Base-by-base conservation (phyloP, 2,888 invertebrate species). In the Dione juno region DNA sequence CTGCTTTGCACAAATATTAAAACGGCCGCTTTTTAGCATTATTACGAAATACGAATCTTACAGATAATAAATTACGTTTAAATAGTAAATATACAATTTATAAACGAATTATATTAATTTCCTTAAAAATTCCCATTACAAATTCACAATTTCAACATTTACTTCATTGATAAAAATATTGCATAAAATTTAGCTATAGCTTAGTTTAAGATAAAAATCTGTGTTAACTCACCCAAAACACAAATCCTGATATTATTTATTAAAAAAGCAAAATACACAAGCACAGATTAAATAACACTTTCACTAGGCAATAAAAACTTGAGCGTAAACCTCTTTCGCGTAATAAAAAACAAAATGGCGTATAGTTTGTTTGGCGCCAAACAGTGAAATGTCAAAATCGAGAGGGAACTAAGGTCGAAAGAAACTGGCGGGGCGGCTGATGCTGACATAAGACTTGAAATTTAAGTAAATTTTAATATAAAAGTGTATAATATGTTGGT, bases 321-420 rank as follows among this genome's bases (percentile, higher is more conserved):
- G 50, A 61, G 10, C 8, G 37, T 43, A n/a, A 71, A 59, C 14
- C 43, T 72, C 5, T 66, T 57, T 66, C 10, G 52, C 21, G 40
- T 37, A 45, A 43, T 28, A 67, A 72, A 50, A 53, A 52, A 16
- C 45, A 67, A 52, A 43, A 63, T 72, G 72, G 75, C 61, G 72
- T 74, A 80, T 77, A 70, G 78, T 78, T 76, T 75, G 78, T 79
- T 84, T 87, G 81, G 82, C 86, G 87, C 87, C 84, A 85, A 86
- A 84, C 84, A 74, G 84, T 82, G 88, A 86, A 90, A 88, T 90
- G 91, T 87, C 86, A 87, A 88, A 84, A 80, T 77, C 78, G 75
- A 79, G 81, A 77, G 83, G 73, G 84, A 68, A 61, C 68, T 84
- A 87, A 86, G 86, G 84, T 81, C 82, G 81, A 16, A 21, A 41